phyloP scores from a whole-genome alignment of 2,797 vertebrate species.

The Parauchenoglanis punctatus region DNA sequence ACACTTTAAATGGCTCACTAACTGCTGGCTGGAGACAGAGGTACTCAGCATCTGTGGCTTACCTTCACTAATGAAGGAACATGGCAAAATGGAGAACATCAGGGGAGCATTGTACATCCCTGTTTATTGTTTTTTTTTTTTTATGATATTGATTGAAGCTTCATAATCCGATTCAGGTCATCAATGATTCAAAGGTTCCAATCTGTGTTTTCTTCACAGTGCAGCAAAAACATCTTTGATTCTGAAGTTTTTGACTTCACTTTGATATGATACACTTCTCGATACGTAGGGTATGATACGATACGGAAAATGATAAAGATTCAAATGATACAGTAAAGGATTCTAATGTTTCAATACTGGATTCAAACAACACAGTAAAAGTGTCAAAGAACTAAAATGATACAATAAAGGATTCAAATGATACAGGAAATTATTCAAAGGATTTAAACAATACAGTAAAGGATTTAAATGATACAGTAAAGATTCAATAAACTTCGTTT shows the following conservation, averaged over 20 bases:
- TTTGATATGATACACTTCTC: not conserved
- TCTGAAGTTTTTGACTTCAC: not conserved
- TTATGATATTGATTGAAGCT: not conserved
- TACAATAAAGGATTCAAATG: not conserved
- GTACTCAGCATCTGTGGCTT: not conserved
- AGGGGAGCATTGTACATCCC: not conserved
- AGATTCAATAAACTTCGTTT: not conserved
- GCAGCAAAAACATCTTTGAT: not conserved
- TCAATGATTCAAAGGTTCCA: not conserved
- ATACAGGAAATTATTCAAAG: not conserved
- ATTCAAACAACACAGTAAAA: not conserved
- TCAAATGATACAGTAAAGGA: not conserved
- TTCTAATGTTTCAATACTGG: not conserved
- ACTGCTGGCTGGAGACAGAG: constrained; percentile 45
- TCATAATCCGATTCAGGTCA: not conserved
- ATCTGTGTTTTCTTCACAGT: not conserved
- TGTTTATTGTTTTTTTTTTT: not conserved
- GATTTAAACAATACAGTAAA: not conserved
- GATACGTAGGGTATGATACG: not conserved
- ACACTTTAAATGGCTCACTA: constrained; percentile 59
- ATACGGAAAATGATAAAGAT: too few relatives aligned
- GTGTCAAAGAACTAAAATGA: not conserved
- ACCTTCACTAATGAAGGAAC: constrained; percentile 4
- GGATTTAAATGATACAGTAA: not conserved
- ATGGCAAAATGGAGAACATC: not conserved